Percentiles rank a stretch among this genome's conserved stretches.
Evolutionary conservation across 2,113 vertebrate species (phyloP).

Genomic region (Lophius piscatorius): DNA sequence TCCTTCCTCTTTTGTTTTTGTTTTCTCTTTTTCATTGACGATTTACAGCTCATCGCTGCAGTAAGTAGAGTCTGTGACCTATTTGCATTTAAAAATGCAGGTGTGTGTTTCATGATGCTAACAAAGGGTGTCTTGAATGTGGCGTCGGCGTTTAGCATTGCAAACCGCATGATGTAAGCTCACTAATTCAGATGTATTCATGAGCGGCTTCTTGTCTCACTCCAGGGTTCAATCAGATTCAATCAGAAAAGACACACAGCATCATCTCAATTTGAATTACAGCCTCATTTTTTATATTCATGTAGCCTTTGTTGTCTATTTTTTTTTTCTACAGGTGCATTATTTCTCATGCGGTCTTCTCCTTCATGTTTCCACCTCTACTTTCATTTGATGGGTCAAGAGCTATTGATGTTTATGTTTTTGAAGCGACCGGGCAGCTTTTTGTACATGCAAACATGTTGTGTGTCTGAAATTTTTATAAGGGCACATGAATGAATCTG

Average conservation of each 20-base stretch:
- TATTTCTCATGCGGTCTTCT: slow-evolving; percentile 12
- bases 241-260: not conserved
- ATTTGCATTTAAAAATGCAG: slow-evolving; percentile 61
- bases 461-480: slow-evolving; percentile 4
- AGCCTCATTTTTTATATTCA: slow-evolving; percentile 40
- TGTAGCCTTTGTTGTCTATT: slow-evolving; percentile 51
- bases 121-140: too few relatives aligned
- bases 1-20: not conserved
- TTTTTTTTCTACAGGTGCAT: slow-evolving; percentile 23
- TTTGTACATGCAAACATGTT: not conserved
- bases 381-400: slow-evolving; percentile 12
- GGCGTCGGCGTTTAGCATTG: slow-evolving; percentile 62
- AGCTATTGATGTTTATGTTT: slow-evolving; percentile 50
- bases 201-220: slow-evolving; percentile 45
- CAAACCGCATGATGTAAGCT: slow-evolving; percentile 65
- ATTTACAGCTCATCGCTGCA: too few relatives aligned
- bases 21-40: too few relatives aligned
- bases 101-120: slow-evolving; percentile 43
- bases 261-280: slow-evolving; percentile 47
- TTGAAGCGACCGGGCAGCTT: slow-evolving; percentile 12
- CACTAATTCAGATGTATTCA: slow-evolving; percentile 68
- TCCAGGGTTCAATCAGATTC: slow-evolving; percentile 21
- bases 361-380: slow-evolving; percentile 3
- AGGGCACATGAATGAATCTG: slow-evolving; percentile 14
- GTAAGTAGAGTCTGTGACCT: slow-evolving; percentile 18